Evolutionary conservation across 2,797 vertebrate species (phyloP), one percentile per base, ranked within the genome.

Genomic region (Chelon auratus): DNA sequence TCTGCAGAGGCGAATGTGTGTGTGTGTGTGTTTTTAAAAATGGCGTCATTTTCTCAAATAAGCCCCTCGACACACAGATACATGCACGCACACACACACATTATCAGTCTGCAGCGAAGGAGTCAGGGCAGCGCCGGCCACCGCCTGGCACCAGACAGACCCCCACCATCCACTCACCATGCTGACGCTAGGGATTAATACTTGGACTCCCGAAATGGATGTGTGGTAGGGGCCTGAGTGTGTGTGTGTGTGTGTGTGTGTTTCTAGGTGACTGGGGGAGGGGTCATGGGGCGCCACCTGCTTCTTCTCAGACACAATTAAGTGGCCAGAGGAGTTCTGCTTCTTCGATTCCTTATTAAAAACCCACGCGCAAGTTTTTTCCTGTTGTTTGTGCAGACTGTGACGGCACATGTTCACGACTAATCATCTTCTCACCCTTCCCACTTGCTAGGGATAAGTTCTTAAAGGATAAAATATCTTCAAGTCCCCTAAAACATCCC

Each of bases 131-230:
- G 93, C 91, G 85, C 92, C 77, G 86, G 89, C 77, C 81, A 84
- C 89, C 55, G 88, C 90, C 91, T 89, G 91, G 92, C 89, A 91
- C 93, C 88, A 93, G 89, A 94, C 91, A 90, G 90, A 89, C 89
- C 89, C 89, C 93, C 87, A 48, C 87, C 84, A 82, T 86, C 85
- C 79, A 75, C 89, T 72, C 90, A 88, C 86, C 84, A 84, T 91
- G 92, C 92, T 94, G 93, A 94, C 89, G 84, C 85, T 88, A 86
- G 82, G 90, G 92, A 93, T 94, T 94, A 94, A 88, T 85, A 80
- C 84, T 85, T 65, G 73, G 87, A 79, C 85, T 89, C 79, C 73
- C 2, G 14, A 79, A 85, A 78, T 63, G 70, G 62, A 52, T 50
- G 79, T 68, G 61, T 10, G 80, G 81, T 65, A 75, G 82, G 84